Evolutionary conservation across 2,888 invertebrate species (phyloP).

Genomic region (Uloborus plumipes): DNA sequence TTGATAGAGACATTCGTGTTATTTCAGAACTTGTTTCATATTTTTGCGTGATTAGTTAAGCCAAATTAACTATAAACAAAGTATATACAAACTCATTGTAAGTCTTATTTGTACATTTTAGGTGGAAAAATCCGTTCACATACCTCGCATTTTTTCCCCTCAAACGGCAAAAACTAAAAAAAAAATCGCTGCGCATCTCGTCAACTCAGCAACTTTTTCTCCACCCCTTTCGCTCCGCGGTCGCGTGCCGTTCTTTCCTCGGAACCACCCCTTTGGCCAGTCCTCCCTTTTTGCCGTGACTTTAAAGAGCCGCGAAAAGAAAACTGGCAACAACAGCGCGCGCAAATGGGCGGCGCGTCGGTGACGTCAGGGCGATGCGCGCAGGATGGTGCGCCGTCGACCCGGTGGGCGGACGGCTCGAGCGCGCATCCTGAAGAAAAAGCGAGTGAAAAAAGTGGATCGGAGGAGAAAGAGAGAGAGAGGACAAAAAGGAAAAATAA

Average conservation of each 20-base stretch:
- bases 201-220: conserved; percentile 54
- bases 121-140: conserved; percentile 27
- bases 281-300: conserved; percentile 15
- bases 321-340: conserved; percentile 9
- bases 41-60: too few species aligned
- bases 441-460: conserved; percentile 12
- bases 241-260: conserved; percentile 32
- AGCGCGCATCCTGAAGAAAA: conserved; percentile 36
- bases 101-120: too few species aligned
- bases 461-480: conserved; percentile 7
- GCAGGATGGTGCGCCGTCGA: conserved; percentile 50
- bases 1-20: too few species aligned
- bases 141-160: conserved; percentile 16
- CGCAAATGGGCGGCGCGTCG: conserved; percentile 28
- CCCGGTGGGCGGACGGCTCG: conserved; percentile 46
- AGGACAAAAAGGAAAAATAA: conserved; percentile 5
- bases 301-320: conserved; percentile 19
- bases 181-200: conserved; percentile 18
- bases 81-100: too few species aligned
- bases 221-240: conserved; percentile 54
- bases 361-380: conserved; percentile 54
- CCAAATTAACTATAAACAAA: too few species aligned
- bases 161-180: neutral
- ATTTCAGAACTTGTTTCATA: too few species aligned
- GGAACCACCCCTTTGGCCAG: conserved; percentile 18